These are phyloP conservation scores for Phycodurus eques DNA, from an alignment of 2,113 vertebrate species.

Conservation along the genomic window DNA sequence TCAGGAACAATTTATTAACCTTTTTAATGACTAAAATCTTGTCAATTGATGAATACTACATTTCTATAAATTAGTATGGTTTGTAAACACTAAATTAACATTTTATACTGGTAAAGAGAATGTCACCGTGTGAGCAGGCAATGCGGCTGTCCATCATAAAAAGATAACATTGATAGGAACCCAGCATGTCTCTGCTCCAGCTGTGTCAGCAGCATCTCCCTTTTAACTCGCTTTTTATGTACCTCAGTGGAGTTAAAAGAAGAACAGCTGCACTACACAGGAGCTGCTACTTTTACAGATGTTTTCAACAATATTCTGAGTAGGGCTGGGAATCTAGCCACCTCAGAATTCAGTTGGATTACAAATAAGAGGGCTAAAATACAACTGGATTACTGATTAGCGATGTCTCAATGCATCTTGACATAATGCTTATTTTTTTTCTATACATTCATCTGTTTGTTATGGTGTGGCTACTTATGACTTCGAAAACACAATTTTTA, in stretches of 20 bases:
- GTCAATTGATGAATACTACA: neutral
- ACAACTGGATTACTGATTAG: too few species aligned
- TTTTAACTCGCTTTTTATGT: neutral
- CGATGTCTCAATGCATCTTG: neutral
- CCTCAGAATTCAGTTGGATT: neutral
- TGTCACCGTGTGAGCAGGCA: neutral
- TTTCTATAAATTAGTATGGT: neutral
- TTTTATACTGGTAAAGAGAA: constrained; percentile 1
- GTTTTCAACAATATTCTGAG: neutral
- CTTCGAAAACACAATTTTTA: neutral
- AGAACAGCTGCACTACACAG: constrained; percentile 2
- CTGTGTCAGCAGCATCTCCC: constrained; percentile 4
- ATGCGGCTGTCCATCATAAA: constrained; percentile 1
- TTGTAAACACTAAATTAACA: neutral
- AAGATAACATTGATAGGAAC: constrained; percentile 6
- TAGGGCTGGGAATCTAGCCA: neutral
- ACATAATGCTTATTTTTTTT: neutral
- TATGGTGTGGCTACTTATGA: neutral
- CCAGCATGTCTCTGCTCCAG: neutral
- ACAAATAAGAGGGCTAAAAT: neutral
- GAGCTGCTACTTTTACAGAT: neutral
- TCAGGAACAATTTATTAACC: neutral
- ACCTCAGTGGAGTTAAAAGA: constrained; percentile 3
- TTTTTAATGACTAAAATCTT: neutral
- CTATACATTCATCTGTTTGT: neutral